Evolutionary conservation across 2,113 vertebrate genomes (phyloP).

Genomic region (Rallus limicola): DNA sequence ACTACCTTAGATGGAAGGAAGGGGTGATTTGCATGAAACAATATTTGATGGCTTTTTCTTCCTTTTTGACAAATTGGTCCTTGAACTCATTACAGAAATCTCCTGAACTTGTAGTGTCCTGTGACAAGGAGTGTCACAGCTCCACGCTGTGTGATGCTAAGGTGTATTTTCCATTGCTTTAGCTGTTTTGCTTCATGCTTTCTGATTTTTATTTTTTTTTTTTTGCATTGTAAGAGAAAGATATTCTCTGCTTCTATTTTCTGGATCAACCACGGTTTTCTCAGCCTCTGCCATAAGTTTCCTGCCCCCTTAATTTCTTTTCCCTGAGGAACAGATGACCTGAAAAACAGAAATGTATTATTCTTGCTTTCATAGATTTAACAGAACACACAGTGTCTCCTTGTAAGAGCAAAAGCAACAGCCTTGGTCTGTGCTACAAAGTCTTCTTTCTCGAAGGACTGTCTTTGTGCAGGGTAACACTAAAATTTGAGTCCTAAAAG

Average conservation of each 20-base stretch:
- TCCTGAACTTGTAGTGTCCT: neutral
- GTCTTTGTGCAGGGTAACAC: neutral
- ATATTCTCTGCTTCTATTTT: neutral
- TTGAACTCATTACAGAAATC: neutral
- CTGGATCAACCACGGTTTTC: neutral
- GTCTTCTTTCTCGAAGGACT: neutral
- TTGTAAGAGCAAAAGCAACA: neutral
- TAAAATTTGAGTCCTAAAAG: neutral
- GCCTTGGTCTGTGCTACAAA: neutral
- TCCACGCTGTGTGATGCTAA: rapidly evolving
- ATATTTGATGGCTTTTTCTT: neutral
- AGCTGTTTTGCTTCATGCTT: neutral
- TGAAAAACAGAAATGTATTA: neutral
- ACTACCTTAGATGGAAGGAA: neutral
- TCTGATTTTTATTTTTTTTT: neutral
- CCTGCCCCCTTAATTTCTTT: neutral
- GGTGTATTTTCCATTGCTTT: neutral
- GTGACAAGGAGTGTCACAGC: neutral
- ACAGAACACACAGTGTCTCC: neutral
- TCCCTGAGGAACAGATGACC: neutral
- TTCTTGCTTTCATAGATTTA: neutral
- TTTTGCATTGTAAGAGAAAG: neutral
- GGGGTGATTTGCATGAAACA: neutral
- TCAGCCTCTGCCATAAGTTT: neutral
- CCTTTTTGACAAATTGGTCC: neutral